Conservation (phyloP, 2,888 invertebrate species). For the Pharmacophagus antenor region DNA sequence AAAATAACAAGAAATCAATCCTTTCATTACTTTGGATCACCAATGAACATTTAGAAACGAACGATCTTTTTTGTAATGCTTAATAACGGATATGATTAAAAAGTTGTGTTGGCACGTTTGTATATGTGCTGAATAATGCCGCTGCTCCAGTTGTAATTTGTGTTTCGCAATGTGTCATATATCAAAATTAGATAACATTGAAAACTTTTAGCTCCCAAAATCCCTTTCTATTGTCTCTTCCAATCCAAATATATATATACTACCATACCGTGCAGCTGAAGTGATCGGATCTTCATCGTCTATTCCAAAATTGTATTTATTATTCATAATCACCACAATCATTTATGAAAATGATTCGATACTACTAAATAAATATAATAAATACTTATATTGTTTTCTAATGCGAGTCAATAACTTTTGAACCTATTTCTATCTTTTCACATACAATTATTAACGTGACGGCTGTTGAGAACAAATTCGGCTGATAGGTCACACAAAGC, state of each 20-base stretch:
- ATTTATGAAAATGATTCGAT: neutral
- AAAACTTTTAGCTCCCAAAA: slow-evolving; percentile 31
- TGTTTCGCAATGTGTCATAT: slow-evolving; percentile 45
- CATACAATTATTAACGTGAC: slow-evolving; percentile 61
- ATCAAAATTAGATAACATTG: slow-evolving; percentile 44
- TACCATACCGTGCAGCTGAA: neutral
- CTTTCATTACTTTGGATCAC: neutral
- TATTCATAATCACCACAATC: too few relatives aligned
- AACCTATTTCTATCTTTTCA: slow-evolving; percentile 18
- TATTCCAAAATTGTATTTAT: neutral
- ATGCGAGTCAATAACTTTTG: slow-evolving; percentile 20
- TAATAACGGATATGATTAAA: slow-evolving; percentile 21
- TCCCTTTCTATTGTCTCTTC: slow-evolving; percentile 31
- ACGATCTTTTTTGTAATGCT: neutral
- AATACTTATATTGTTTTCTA: slow-evolving; percentile 32
- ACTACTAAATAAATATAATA: neutral
- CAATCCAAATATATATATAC: neutral
- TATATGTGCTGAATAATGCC: slow-evolving; percentile 26
- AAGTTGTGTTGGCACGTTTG: slow-evolving; percentile 15
- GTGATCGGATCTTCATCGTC: neutral
- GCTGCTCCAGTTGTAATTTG: slow-evolving; percentile 30
- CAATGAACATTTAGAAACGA: neutral
- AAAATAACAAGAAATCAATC: neutral
- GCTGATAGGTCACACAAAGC: slow-evolving; percentile 62
- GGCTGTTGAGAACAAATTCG: slow-evolving; percentile 52